Evolutionary conservation across 2,888 invertebrate species (phyloP), one percentile per base, ranked within the genome.

Genomic region (Xestia rhomboidea): DNA sequence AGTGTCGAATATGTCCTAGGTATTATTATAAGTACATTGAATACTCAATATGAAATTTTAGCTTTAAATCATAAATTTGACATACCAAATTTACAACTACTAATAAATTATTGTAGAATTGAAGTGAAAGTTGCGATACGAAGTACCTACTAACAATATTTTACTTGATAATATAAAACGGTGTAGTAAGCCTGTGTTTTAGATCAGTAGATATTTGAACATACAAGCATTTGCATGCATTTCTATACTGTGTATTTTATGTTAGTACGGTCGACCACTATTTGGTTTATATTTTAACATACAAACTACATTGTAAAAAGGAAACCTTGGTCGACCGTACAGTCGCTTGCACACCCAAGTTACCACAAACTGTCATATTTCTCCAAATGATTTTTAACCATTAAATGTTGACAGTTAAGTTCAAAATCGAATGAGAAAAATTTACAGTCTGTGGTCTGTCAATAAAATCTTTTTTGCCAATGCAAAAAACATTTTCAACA

Each of bases 21-120:
- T 82, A 51, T 63, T 82, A 71, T 81, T 73, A n/a, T 82, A 89
- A 86, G 78, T 89, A 89, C 80, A 77, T 82, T 82, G 62, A 89
- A 88, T 88, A 88, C 83, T 89, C 89, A 85, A 80, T 85, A 88
- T 87, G 82, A 82, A 88, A 87, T 84, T 73, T 84, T 87, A 87
- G 87, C 85, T 88, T 87, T 88, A 88, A 89, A 79, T 85, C 68
- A 79, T 82, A 81, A 78, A 89, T 85, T 82, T 85, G 85, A 86
- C 84, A 86, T 88, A 88, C 82, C 84, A 87, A 83, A 88, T 85
- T 84, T 88, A 90, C 85, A 87, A 71, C 83, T 85, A 89, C 78
- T 82, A 71, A 82, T 87, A 82, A 82, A 86, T 80, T 78, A 87
- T 82, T 82, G 73, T 87, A 87, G 82, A 75, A 49, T 88, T 84